Evolutionary conservation across 2,113 vertebrate genomes (phyloP).

Genomic region (Rana temporaria): DNA sequence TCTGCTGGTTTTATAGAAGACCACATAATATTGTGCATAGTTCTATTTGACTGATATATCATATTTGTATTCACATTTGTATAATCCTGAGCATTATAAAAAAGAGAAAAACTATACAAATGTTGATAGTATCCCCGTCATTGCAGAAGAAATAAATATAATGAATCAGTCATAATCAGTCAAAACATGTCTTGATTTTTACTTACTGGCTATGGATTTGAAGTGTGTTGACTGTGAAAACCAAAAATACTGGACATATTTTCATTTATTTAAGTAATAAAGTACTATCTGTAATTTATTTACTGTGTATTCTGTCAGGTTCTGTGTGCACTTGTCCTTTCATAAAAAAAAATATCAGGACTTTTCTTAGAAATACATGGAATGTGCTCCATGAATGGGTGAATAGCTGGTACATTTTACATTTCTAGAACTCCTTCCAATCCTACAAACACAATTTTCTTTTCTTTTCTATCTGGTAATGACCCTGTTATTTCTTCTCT

Average conservation of each 20-base stretch:
- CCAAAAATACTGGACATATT: no score
- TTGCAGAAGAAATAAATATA: no score
- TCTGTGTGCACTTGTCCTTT: constrained; percentile 23
- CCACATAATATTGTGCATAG: no score
- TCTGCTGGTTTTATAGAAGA: no score
- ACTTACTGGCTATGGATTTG: no score
- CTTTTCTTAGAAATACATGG: constrained; percentile 12
- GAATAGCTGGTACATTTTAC: constrained; percentile 3
- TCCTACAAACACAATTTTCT: not conserved
- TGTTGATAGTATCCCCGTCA: no score
- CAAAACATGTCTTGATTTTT: no score
- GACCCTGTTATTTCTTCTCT: not conserved
- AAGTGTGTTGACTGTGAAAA: not conserved
- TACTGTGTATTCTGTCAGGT: not conserved
- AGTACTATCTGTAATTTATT: not conserved
- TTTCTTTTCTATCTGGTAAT: constrained; percentile 1
- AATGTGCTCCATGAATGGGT: not conserved
- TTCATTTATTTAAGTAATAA: not conserved
- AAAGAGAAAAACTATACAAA: no score
- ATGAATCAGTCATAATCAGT: no score
- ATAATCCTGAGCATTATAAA: no score
- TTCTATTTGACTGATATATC: no score
- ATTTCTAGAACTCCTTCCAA: not conserved
- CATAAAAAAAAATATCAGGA: constrained; percentile 24
- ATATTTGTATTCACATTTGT: no score